Evolutionary conservation across 2,888 invertebrate genomes (phyloP), one percentile per base, ranked within the genome.

Genomic region (Monochamus alternatus): DNA sequence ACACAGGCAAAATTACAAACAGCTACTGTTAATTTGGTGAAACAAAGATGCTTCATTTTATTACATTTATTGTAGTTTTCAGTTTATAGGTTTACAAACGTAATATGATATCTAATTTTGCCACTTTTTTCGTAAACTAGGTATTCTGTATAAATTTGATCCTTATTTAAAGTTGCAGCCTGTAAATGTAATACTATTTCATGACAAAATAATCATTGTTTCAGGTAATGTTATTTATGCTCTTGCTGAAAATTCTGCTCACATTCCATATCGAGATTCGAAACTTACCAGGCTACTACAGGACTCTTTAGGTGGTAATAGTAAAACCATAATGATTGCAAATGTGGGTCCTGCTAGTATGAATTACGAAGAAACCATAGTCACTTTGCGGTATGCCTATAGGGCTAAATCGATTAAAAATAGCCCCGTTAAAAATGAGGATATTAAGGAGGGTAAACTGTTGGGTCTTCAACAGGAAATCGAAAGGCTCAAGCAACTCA

Each of bases 291-390:
- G 99, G 70, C 91, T 99, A 73, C 91, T 99, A 75, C 98, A 99
- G 91, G 99, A 99, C 90, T 99, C 98, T 0, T 91, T 99, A 63
- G 99, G 99, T 74, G 99, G 99, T 32, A 86, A 86, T 66, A 97
- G 99, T 62, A 98, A 98, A 89, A 99, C 99, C 1, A 97, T 99
- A 73, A 99, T 99, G 99, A 97, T 99, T 72, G 99, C 99, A 9
- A 99, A 98, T 89, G 95, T 99, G 86, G 99, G 99, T 0, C 99
- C 99, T 38, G 98, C 99, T 30, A 95, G 95, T 82, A 98, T 97
- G 90, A 99, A 99, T 90, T 98, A 97, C 90, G 99, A 99, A 86
- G 99, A 99, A 90, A 97, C 98, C 3, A 90, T 98, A 83, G 97
- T 97, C 47, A 99, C 99, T n/a, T 90, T 99, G 78, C 92, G 98